These are phyloP conservation scores for Felis chaus DNA, from an alignment of 2,113 vertebrate species.

Conservation along the genomic window DNA sequence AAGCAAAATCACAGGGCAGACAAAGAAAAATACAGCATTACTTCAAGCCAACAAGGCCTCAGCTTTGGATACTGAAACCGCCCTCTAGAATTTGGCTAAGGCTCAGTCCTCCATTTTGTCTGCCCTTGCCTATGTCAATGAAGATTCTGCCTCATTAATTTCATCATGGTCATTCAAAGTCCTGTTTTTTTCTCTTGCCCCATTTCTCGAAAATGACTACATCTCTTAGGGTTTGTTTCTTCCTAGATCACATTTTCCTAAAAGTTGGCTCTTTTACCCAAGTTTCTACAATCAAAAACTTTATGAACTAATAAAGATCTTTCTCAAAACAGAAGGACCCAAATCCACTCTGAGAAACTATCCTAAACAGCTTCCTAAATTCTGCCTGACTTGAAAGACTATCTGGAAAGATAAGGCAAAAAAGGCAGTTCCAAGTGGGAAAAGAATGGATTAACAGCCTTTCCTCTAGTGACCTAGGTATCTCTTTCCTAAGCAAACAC, in stretches of 20 bases:
- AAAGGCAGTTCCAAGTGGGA: neutral
- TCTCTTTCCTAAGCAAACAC: conserved; percentile 25
- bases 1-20: conserved; percentile 70
- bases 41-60: neutral
- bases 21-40: conserved; percentile 74
- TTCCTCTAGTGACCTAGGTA: neutral
- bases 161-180: neutral
- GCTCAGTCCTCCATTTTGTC: neutral
- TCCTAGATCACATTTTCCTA: neutral
- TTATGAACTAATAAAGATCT: neutral
- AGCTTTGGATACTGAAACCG: neutral
- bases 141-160: neutral
- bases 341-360: conserved; percentile 12
- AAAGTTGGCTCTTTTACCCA: conserved; percentile 4
- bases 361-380: conserved; percentile 20
- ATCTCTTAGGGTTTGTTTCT: neutral
- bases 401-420: conserved; percentile 58
- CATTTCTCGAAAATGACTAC: neutral
- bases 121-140: neutral
- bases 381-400: neutral
- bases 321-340: conserved; percentile 46
- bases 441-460: neutral
- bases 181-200: neutral
- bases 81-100: neutral
- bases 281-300: neutral